Evolutionary conservation across 2,113 vertebrate genomes (phyloP), one percentile per base, ranked within the genome.

Genomic region (Cyphomyrus plagiostoma): DNA sequence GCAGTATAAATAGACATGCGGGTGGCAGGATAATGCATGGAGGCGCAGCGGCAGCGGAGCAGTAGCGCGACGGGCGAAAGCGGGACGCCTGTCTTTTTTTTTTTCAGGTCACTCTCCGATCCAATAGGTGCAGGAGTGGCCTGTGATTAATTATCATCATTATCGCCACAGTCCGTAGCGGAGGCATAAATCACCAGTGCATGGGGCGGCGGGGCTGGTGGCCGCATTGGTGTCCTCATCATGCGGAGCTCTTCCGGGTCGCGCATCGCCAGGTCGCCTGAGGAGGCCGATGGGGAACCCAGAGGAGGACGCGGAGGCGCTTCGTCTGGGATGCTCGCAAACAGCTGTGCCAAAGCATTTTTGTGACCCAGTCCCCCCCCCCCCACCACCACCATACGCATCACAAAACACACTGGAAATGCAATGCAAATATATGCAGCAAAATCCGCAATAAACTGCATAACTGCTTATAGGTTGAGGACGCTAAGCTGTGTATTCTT

Each of bases 21-120:
- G 95, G 95, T 96, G 96, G 94, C 96, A 96, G 95, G 95, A 96
- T 96, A 96, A 96, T 96, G 93, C 95, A 96, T 96, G 94, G 94
- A 90, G 94, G 93, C 93, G 93, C 94, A 90, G 93, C 92, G 94
- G 94, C 95, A 94, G 95, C 94, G 94, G 93, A 94, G 94, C 95
- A 95, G 95, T 95, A 96, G 92, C 86, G 93, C 95, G 94, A 95
- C 91, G 39, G 90, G 92, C 90, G 92, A 90, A 91, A 90, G 89
- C 83, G 80, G 91, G 93, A 92, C 35, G 89, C 89, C 90, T 94
- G 94, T 92, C 92, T 95, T 95, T 91, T 96, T 96, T 95, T 95
- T 91, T 96, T 96, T 90, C 95, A 96, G 96, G 95, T 96, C 95
- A 96, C 91, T 11, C 77, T 91, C 80, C 90, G 90, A 92, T 95